phyloP scores from a whole-genome alignment of 2,113 vertebrate species.

The Rhombomys opimus region DNA sequence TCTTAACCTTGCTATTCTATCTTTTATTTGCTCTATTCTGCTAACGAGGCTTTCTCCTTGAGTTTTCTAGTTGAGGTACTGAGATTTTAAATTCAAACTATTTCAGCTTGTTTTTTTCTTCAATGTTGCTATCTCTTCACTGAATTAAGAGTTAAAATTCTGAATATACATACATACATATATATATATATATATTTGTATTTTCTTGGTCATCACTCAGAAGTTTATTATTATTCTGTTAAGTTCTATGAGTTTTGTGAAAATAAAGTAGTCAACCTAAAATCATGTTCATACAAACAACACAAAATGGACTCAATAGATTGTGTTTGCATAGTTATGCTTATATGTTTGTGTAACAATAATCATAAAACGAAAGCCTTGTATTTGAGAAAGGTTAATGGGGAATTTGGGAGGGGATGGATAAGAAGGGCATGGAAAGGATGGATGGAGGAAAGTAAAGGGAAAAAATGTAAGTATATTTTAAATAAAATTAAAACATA shows the following conservation, averaged over 20 bases:
- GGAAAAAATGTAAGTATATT: not conserved
- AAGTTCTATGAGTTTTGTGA: not conserved
- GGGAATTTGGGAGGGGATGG: not conserved
- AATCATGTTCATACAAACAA: not conserved
- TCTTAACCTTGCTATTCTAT: not conserved
- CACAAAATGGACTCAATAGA: too few relatives aligned
- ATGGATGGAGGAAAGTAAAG: not conserved
- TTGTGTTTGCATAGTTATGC: not conserved
- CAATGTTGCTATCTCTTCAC: not conserved
- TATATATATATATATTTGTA: not conserved
- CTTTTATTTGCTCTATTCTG: not conserved
- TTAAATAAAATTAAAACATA: not conserved
- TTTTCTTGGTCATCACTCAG: not conserved
- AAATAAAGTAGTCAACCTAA: not conserved
- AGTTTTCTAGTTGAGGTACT: not conserved
- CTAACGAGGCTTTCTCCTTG: not conserved
- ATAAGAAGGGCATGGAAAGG: not conserved
- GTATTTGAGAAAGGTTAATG: not conserved
- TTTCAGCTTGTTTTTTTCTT: not conserved
- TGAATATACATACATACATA: not conserved
- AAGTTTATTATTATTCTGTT: not conserved
- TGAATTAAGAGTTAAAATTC: not conserved
- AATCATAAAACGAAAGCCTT: not conserved
- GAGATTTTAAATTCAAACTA: not conserved
- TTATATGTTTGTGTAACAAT: not conserved